Conservation (phyloP, 2,888 invertebrate species). For the Euzophera pinguis region DNA sequence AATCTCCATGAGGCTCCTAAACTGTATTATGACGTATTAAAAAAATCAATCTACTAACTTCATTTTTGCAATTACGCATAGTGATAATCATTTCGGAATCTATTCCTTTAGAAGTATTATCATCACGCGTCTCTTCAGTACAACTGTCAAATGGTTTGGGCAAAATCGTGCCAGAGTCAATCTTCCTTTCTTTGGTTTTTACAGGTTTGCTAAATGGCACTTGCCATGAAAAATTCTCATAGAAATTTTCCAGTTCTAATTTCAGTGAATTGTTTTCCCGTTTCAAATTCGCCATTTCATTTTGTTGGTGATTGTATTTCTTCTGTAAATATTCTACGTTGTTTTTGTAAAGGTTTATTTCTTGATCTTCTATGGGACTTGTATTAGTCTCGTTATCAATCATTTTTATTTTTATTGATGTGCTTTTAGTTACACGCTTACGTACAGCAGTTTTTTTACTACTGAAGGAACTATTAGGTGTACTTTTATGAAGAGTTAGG, state of each 20-base stretch:
- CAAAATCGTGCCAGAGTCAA: conserved; percentile 22
- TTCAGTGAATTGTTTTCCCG: conserved; percentile 51
- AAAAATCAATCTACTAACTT: conserved; percentile 33
- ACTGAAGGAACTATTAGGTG: not conserved
- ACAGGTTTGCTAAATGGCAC: not conserved
- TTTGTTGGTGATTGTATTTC: conserved; percentile 37
- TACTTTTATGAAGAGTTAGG: not conserved
- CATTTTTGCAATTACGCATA: conserved; percentile 59
- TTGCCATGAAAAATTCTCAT: conserved; percentile 30
- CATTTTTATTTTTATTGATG: conserved; percentile 34
- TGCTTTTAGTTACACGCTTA: conserved; percentile 27
- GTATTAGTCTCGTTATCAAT: conserved; percentile 35
- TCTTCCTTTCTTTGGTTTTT: conserved; percentile 8
- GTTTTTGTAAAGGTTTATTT: conserved; percentile 32
- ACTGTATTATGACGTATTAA: no score
- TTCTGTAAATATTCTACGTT: conserved; percentile 42
- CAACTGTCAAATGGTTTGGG: conserved; percentile 46
- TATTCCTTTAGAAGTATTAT: conserved; percentile 31
- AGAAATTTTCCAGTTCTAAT: conserved; percentile 45
- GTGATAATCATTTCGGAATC: conserved; percentile 72
- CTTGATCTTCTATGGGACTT: conserved; percentile 25
- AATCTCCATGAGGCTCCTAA: no score
- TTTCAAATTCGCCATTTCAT: conserved; percentile 46
- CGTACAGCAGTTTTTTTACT: not conserved
- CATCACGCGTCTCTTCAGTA: conserved; percentile 28